Conservation (phyloP, 2,888 invertebrate species). For the Calliopum simillimum region DNA sequence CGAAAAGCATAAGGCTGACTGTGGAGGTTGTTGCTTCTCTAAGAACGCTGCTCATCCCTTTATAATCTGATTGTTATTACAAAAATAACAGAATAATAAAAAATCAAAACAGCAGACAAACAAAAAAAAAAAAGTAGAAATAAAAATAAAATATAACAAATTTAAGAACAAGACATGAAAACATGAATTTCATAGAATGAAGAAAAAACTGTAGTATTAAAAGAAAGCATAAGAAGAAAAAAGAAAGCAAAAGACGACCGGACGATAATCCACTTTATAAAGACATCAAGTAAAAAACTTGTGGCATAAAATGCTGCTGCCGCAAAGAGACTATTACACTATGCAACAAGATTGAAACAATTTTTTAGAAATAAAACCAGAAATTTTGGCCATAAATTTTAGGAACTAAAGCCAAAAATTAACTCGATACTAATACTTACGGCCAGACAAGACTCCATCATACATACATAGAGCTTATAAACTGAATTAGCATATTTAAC, state of each 20-base stretch:
- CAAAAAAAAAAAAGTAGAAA: conserved; percentile 3
- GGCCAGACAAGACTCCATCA: too few relatives aligned
- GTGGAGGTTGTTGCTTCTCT: background rate
- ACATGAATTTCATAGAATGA: conserved; percentile 2
- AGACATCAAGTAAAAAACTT: conserved; percentile 14
- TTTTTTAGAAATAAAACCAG: too few relatives aligned
- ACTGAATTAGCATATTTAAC: too few relatives aligned
- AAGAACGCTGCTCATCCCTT: background rate
- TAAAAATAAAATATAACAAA: too few relatives aligned
- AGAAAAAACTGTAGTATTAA: background rate
- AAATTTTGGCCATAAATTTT: too few relatives aligned
- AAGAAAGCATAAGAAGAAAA: background rate
- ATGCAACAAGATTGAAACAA: too few relatives aligned
- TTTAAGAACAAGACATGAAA: background rate
- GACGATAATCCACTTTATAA: conserved; percentile 24
- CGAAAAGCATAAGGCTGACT: too few relatives aligned
- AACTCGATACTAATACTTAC: too few relatives aligned
- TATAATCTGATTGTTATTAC: conserved; percentile 23
- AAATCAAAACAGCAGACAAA: background rate
- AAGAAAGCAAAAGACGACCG: conserved; percentile 2
- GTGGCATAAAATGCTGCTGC: conserved; percentile 12
- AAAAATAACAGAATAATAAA: conserved; percentile 20
- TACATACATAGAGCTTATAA: too few relatives aligned
- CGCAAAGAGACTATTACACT: background rate
- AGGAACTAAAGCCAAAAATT: too few relatives aligned